These are phyloP conservation scores for Myxocyprinus asiaticus DNA, from an alignment of 2,113 vertebrate species.

Conservation along the genomic window DNA sequence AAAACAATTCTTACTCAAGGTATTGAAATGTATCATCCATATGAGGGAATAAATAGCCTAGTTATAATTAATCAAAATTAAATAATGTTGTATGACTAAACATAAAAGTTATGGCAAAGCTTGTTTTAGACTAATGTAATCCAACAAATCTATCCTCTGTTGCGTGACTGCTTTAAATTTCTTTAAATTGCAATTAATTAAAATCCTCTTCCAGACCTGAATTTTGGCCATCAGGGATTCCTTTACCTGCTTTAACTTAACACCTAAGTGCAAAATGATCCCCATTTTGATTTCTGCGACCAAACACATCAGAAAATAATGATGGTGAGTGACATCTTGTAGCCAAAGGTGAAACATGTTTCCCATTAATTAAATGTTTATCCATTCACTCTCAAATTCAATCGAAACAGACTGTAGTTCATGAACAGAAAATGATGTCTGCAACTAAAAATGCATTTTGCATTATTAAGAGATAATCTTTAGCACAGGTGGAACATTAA, in stretches of 20 bases:
- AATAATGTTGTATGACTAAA: too few relatives aligned
- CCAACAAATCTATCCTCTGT: too few relatives aligned
- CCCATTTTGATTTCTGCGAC: conserved; percentile 37
- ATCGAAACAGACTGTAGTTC: not conserved
- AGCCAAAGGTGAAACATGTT: conserved; percentile 41
- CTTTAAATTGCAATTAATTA: too few relatives aligned
- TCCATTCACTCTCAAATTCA: conserved; percentile 29
- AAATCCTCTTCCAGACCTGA: too few relatives aligned
- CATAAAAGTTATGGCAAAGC: too few relatives aligned
- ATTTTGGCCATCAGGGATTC: not conserved
- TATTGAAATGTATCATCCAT: too few relatives aligned
- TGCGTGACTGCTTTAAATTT: too few relatives aligned
- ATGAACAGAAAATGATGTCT: not conserved
- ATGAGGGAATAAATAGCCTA: too few relatives aligned
- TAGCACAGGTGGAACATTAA: not conserved
- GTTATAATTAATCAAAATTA: too few relatives aligned
- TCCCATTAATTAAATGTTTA: conserved; percentile 42
- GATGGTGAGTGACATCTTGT: conserved; percentile 40
- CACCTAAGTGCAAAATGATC: not conserved
- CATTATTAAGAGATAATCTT: not conserved
- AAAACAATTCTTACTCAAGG: too few relatives aligned
- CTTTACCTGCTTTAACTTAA: not conserved
- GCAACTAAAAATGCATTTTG: conserved; percentile 24
- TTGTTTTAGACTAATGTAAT: too few relatives aligned
- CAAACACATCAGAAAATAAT: conserved; percentile 7